Percentiles rank a stretch among this genome's conserved stretches.
Evolutionary conservation across 2,113 vertebrate species (phyloP).

Genomic region (Muscicapa adusta): DNA sequence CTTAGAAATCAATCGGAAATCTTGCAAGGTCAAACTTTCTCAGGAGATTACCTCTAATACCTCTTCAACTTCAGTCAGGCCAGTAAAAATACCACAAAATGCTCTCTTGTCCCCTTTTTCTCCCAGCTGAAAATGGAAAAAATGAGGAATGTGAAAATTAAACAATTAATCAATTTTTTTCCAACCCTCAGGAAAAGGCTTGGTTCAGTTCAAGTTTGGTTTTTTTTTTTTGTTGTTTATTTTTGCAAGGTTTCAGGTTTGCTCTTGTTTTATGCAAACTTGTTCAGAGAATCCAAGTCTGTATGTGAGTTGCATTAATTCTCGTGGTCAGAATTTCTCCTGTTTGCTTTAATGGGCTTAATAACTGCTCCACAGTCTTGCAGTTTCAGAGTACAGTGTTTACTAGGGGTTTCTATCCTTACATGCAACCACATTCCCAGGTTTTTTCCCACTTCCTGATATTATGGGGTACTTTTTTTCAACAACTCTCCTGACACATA

Average conservation of each 20-base stretch:
- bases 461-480: background rate
- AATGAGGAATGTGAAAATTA: slow-evolving; percentile 60
- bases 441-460: background rate
- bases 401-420: background rate
- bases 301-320: background rate
- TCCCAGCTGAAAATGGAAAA: slow-evolving; percentile 47
- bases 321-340: background rate
- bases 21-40: slow-evolving; percentile 45
- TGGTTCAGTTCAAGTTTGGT: background rate
- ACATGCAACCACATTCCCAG: background rate
- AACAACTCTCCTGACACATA: background rate
- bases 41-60: slow-evolving; percentile 52
- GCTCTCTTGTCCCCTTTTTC: slow-evolving; percentile 36
- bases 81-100: slow-evolving; percentile 65
- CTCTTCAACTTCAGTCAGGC: slow-evolving; percentile 29
- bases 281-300: background rate
- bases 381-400: background rate
- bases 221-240: slow-evolving; percentile 15
- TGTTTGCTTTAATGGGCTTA: background rate
- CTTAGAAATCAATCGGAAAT: slow-evolving; percentile 32
- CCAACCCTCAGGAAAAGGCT: slow-evolving; percentile 36
- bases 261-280: background rate
- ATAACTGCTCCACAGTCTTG: background rate
- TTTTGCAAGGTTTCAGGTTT: slow-evolving; percentile 8
- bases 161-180: slow-evolving; percentile 58